Conservation (phyloP, 2,113 vertebrate genomes). For the Eulacestoma nigropectus region DNA sequence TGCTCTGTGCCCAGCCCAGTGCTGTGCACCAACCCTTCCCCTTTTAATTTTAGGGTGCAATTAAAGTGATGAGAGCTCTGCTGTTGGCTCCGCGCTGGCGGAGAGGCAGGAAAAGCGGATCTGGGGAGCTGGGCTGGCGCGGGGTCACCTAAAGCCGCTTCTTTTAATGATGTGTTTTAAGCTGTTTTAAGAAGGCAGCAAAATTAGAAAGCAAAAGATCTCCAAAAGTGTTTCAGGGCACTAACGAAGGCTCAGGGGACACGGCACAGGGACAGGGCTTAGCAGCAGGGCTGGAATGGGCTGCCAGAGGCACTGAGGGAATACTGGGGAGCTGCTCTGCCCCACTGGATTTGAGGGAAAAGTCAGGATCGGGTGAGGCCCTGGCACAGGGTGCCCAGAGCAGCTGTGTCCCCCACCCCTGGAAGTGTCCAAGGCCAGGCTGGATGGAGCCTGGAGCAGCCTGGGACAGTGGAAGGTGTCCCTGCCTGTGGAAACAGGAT, state of each 20-base stretch:
- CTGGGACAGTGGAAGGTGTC: not conserved
- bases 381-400: not conserved
- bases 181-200: not conserved
- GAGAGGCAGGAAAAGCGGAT: not conserved
- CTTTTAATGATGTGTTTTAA: not conserved
- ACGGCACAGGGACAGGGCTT: not conserved
- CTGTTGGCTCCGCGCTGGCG: not conserved
- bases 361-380: not conserved
- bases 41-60: not conserved
- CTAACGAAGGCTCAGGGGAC: not conserved
- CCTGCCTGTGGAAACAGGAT: not conserved
- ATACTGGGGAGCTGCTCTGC: not conserved
- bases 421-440: not conserved
- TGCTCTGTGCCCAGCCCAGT: not conserved
- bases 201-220: not conserved
- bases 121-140: not conserved
- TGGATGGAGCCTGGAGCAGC: accelerated
- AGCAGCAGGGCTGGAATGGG: not conserved
- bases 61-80: not conserved
- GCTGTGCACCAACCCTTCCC: not conserved
- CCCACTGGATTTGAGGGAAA: not conserved
- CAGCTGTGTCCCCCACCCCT: not conserved
- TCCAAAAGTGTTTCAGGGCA: not conserved
- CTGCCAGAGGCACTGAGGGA: accelerated
- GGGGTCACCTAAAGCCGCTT: not conserved